Evolutionary conservation across 2,888 invertebrate species (phyloP), one percentile per base, ranked within the genome.

Genomic region (Patella depressa): DNA sequence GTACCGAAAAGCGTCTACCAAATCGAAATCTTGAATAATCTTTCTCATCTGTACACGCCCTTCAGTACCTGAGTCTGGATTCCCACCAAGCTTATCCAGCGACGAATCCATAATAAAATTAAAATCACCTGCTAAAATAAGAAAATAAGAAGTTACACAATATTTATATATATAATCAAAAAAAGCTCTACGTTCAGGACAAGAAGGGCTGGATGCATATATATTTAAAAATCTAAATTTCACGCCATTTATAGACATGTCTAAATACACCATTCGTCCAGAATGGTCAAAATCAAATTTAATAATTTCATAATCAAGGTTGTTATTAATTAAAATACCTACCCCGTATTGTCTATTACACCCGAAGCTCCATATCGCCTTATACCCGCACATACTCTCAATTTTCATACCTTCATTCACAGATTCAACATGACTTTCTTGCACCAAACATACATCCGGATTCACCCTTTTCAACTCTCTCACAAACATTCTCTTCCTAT

Each of bases 111-210:
- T 73, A 65, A 80, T 75, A 71, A 72, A 80, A 72, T 80, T 80
- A 72, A 77, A 80, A 71, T 80, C 80, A 15, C 80, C 80, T 59
- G 17, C 69, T 45, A 81, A 45, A 45, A 78, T 71, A n/a, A n/a
- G n/a, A n/a, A n/a, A n/a, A n/a, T n/a, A 53, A 45, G 74, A 72
- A 15, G 75, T 75, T 15, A 73, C 73, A 34, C 79, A 75, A 69
- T 79, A 53, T 45, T 45, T 65, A n/a, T 15, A n/a, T 0, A 81
- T 15, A n/a, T 45, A 17, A n/a, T 72, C 54, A 73, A 80, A 78
- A 75, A 75, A 80, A 29, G 55, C 75, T 19, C 70, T 72, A 59
- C 80, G 76, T 12, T 80, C 78, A 5, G 17, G 53, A 45, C 45
- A 45, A 17, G 65, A 59, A 17, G n/a, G 54, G 57, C 55, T 76